phyloP scores from a whole-genome alignment of 2,113 vertebrate species.

The Scopus umbretta region DNA sequence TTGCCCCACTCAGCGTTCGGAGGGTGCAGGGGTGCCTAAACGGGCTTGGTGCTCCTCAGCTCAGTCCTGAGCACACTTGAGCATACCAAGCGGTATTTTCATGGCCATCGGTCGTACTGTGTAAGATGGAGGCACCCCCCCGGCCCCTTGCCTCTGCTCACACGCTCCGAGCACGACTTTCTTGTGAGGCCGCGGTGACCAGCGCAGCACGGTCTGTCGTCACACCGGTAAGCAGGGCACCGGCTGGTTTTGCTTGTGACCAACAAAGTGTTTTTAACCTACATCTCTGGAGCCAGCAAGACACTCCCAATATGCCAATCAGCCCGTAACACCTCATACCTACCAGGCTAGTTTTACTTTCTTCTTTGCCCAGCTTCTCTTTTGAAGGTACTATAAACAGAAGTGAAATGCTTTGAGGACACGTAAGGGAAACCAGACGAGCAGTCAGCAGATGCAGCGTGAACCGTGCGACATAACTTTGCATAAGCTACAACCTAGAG shows the following conservation, averaged over 20 bases:
- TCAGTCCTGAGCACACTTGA: not conserved
- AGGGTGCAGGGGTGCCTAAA: not conserved
- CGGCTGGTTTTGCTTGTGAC: not conserved
- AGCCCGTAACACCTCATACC: not conserved
- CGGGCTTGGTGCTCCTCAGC: fast-evolving
- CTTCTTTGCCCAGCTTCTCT: constrained; percentile 21
- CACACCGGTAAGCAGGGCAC: not conserved
- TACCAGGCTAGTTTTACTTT: constrained; percentile 49
- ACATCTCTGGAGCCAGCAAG: not conserved
- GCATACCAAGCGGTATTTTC: fast-evolving
- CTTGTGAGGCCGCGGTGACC: not conserved
- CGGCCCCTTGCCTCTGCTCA: not conserved
- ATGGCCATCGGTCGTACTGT: not conserved
- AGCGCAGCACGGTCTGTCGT: not conserved
- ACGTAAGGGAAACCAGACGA: not conserved
- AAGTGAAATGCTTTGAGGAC: constrained; percentile 3
- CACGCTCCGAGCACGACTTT: not conserved
- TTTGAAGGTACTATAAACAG: constrained; percentile 24
- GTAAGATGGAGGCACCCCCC: not conserved
- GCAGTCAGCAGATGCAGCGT: not conserved
- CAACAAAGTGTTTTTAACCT: not conserved
- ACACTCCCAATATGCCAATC: constrained; percentile 16
- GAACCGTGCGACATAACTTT: not conserved
- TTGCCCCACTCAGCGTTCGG: not conserved
- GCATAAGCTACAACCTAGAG: not conserved